A percentile compares a stretch with the other conserved stretches of the same genome.
These are phyloP conservation scores for Rissa tridactyla DNA, from an alignment of 2,113 vertebrate genomes.

Conservation along the genomic window DNA sequence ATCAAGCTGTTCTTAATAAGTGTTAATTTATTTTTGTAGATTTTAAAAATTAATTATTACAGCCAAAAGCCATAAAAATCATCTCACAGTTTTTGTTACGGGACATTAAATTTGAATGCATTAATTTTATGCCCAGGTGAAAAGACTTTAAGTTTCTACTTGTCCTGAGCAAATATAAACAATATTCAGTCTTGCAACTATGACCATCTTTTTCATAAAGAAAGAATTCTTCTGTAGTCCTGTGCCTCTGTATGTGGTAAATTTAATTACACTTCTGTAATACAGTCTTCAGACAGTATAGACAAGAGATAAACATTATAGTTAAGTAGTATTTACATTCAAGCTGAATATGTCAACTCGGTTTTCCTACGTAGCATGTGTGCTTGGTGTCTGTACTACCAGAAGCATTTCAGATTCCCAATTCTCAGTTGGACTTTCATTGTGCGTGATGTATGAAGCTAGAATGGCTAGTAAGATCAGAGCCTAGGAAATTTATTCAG, in stretches of 20 bases:
- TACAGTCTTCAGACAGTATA: neutral
- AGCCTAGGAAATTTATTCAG: neutral
- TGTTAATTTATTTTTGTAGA: neutral
- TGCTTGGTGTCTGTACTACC: neutral
- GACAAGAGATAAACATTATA: neutral
- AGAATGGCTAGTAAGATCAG: neutral
- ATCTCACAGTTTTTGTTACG: neutral
- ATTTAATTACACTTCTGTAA: neutral
- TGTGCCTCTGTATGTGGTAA: neutral
- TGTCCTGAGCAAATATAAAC: neutral
- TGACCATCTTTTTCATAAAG: neutral
- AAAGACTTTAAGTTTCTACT: neutral
- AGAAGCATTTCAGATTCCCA: neutral
- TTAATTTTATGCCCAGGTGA: neutral
- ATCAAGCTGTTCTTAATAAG: neutral
- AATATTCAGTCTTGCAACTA: neutral
- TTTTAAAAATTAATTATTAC: neutral
- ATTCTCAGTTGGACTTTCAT: accelerated
- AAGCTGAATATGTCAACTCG: neutral
- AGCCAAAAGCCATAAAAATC: neutral
- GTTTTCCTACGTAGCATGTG: neutral
- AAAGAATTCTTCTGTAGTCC: neutral
- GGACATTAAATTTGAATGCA: neutral
- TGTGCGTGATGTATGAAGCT: neutral
- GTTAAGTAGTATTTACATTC: neutral